phyloP scores from a whole-genome alignment of 2,113 vertebrate species.

The Tinamus guttatus region DNA sequence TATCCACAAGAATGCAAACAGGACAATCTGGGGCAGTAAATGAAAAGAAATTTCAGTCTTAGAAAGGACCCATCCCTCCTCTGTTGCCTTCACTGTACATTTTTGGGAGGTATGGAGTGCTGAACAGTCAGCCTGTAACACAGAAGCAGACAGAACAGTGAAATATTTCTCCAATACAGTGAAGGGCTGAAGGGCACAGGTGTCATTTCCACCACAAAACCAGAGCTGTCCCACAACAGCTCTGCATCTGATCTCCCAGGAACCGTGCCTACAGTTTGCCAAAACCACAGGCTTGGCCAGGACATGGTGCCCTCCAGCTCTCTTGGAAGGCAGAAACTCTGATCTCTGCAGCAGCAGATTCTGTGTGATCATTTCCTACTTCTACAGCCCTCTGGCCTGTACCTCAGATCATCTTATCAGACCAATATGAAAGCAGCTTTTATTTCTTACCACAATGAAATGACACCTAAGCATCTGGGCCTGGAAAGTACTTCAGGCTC shows the following conservation, averaged over 20 bases:
- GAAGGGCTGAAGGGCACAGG: neutral
- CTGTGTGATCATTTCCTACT: neutral
- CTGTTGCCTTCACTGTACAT: neutral
- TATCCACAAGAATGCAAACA: neutral
- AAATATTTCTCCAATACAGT: neutral
- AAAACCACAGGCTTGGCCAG: neutral
- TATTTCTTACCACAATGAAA: neutral
- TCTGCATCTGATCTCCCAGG: neutral
- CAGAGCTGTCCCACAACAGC: neutral
- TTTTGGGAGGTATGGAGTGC: neutral
- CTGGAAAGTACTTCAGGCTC: neutral
- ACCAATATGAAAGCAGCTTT: neutral
- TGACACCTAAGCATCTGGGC: accelerated
- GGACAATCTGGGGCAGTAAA: neutral
- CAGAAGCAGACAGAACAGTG: neutral
- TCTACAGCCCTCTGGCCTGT: neutral
- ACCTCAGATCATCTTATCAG: neutral
- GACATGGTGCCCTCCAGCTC: neutral
- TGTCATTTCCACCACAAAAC: neutral
- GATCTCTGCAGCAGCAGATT: neutral
- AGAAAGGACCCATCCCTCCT: neutral
- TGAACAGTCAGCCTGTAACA: neutral
- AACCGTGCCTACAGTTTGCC: neutral
- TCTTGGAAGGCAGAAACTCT: neutral
- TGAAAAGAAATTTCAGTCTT: neutral